Evolutionary conservation across 2,888 invertebrate genomes (phyloP), one percentile per base, ranked within the genome.

Genomic region (Acleris emargana): DNA sequence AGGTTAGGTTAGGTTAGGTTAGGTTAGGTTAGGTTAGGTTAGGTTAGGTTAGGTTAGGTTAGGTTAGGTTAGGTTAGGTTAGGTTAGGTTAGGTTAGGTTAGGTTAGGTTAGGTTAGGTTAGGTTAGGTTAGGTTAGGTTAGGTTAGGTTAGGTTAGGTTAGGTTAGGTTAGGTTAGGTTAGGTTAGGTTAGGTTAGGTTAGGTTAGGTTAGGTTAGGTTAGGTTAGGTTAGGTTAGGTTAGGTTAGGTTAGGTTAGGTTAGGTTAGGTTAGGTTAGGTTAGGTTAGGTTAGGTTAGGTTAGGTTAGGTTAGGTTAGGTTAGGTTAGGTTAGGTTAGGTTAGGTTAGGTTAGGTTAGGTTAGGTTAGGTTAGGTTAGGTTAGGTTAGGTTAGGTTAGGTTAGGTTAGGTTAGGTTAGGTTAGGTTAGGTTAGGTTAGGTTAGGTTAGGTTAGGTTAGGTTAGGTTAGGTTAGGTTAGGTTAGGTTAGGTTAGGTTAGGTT

Each of bases 1-100:
- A 62, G 61, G 61, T 62, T 62, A 62, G 61, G 61, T 62, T 62
- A 62, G 61, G 61, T 25, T 25, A 25, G 25, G 25, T 25, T 25
- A 25, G 25, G 25, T 25, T 25, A 25, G 25, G 25, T 25, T 25
- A 25, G 25, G 25, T 25, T 25, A 47, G 47, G 47, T 47, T 47
- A 47, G 47, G 47, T 47, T 47, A 47, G 47, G 47, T 47, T 47
- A 47, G 47, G 47, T 47, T 47, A 47, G 47, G 47, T 47, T 47
- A 47, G 47, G 47, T 47, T 47, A 47, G 47, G 17, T 47, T 47
- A 47, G 47, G 47, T 47, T 47, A 47, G 47, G 47, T 47, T 47
- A 47, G 47, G 47, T 47, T 47, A 47, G 47, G 47, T 47, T 47
- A 47, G 47, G 47, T 47, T 47, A 47, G 47, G 47, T 47, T 47